A percentile compares a stretch with the other conserved stretches of the same genome.
Conservation (phyloP, 1,140 invertebrate species). For the Melanaphis sacchari region DNA sequence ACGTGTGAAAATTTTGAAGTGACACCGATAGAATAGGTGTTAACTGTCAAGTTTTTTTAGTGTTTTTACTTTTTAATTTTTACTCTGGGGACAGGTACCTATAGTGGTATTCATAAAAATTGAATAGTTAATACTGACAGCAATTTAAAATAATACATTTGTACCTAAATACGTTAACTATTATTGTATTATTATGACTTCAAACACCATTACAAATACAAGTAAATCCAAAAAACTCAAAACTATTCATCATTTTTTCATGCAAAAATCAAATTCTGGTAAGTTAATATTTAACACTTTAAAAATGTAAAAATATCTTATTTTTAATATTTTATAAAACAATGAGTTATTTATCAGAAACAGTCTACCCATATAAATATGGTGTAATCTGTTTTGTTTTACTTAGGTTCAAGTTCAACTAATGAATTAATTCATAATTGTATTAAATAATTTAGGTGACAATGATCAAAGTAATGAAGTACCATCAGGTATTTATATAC, state of each 20-base stretch:
- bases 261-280: neutral
- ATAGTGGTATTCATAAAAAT: no score
- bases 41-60: neutral
- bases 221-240: neutral
- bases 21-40: neutral
- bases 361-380: neutral
- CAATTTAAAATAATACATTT: neutral
- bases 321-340: neutral
- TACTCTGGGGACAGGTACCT: no score
- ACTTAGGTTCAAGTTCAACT: neutral
- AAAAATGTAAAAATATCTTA: neutral
- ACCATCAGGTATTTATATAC: neutral
- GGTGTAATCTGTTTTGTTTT: neutral
- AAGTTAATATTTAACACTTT: neutral
- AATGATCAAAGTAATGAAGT: neutral
- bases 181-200: neutral
- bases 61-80: no score
- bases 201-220: no score
- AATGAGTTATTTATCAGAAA: neutral
- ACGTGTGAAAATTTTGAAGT: neutral
- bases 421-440: neutral
- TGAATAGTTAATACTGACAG: no score
- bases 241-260: no score
- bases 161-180: neutral
- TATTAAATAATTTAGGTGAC: constrained; percentile 1